phyloP scores from a whole-genome alignment of 2,113 vertebrate species.

The Pampusana beccarii region DNA sequence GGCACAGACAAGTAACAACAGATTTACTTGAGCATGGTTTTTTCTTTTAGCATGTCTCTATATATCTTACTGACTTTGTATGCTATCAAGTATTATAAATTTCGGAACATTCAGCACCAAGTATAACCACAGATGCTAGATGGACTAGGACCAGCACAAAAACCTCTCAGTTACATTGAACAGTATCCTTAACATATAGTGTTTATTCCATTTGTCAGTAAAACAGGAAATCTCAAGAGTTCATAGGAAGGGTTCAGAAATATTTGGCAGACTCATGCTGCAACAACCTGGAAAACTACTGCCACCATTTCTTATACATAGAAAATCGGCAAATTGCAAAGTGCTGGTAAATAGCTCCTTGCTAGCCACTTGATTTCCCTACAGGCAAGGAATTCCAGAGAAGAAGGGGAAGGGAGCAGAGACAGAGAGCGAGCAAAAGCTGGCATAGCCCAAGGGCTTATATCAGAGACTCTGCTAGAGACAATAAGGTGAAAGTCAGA shows the following conservation, averaged over 20 bases:
- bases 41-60: not conserved
- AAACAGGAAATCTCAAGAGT: not conserved
- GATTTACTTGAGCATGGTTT: not conserved
- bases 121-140: not conserved
- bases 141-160: not conserved
- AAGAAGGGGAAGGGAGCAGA: not conserved
- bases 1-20: not conserved
- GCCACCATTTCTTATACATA: not conserved
- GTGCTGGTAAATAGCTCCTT: not conserved
- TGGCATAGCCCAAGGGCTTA: not conserved
- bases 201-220: not conserved
- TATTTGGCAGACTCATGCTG: not conserved
- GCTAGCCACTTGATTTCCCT: not conserved
- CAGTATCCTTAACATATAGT: not conserved
- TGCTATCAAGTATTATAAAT: not conserved
- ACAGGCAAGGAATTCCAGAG: not conserved
- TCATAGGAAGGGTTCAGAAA: not conserved
- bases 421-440: not conserved
- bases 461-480: not conserved
- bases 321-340: not conserved
- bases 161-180: not conserved
- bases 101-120: not conserved
- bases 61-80: not conserved
- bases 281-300: not conserved
- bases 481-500: not conserved